These are phyloP conservation scores for Homalodisca vitripennis DNA, from an alignment of 1,140 invertebrate genomes.

Conservation along the genomic window DNA sequence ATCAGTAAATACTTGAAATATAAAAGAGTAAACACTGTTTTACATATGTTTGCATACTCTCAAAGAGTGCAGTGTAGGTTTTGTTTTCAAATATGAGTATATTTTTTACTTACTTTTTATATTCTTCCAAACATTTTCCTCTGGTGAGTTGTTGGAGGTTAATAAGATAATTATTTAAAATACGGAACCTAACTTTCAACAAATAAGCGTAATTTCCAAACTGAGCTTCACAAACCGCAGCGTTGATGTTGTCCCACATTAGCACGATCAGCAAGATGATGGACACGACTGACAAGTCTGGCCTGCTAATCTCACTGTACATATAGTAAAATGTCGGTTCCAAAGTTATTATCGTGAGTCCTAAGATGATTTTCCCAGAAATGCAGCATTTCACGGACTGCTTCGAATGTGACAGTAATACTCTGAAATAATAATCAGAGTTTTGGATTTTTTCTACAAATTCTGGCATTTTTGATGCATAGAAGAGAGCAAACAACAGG, in stretches of 20 bases:
- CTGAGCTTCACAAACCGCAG: not conserved
- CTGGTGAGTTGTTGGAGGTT: not conserved
- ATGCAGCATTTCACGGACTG: not conserved
- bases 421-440: not conserved
- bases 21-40: no score
- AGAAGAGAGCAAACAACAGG: not conserved
- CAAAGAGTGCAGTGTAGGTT: no score
- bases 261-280: not conserved
- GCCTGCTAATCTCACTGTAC: not conserved
- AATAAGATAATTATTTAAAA: not conserved
- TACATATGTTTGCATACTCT: no score
- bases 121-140: not conserved
- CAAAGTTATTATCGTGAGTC: no score
- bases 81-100: no score
- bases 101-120: no score
- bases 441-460: not conserved
- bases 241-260: not conserved
- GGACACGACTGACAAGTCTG: not conserved
- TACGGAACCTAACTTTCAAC: not conserved
- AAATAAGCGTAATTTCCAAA: not conserved
- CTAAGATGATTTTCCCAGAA: not conserved
- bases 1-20: no score
- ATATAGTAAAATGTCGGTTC: not conserved
- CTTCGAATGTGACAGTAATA: not conserved
- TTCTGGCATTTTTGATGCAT: not conserved